Evolutionary conservation across 2,113 vertebrate species (phyloP).

Genomic region (Antechinus flavipes): DNA sequence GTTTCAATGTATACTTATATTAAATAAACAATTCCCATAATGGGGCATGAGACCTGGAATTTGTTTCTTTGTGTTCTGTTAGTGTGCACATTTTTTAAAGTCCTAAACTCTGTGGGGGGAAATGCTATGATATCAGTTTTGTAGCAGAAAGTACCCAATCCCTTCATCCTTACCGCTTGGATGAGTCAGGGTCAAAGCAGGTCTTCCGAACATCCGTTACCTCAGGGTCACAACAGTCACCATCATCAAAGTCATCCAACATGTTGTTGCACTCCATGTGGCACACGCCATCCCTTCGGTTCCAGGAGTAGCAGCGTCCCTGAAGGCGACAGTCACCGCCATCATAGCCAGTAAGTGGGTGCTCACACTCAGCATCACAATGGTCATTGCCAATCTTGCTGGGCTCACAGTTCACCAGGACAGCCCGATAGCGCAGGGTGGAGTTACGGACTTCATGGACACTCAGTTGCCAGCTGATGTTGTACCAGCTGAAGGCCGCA

Average conservation of each 20-base stretch:
- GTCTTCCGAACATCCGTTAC: constrained; percentile 90
- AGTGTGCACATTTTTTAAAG: background rate
- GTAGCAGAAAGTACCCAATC: background rate
- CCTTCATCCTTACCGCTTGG: constrained; percentile 88
- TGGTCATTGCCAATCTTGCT: constrained; percentile 95
- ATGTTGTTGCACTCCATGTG: constrained; percentile 95
- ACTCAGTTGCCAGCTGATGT: constrained; percentile 93
- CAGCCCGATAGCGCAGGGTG: constrained; percentile 87
- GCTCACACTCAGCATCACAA: constrained; percentile 95
- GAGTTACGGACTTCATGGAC: constrained; percentile 89
- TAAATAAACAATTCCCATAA: background rate
- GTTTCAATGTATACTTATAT: no score
- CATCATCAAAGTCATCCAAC: constrained; percentile 95
- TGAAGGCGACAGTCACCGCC: constrained; percentile 93
- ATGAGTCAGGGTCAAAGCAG: constrained; percentile 96
- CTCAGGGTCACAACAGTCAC: constrained; percentile 94
- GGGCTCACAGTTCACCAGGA: constrained; percentile 95
- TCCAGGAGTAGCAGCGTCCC: constrained; percentile 93
- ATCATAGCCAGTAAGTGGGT: constrained; percentile 93
- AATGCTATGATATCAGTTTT: background rate
- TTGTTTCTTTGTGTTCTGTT: background rate
- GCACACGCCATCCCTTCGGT: constrained; percentile 92
- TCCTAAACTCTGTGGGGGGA: background rate
- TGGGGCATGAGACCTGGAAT: background rate
- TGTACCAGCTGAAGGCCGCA: constrained; percentile 92